Evolutionary conservation across 2,888 invertebrate species (phyloP).

Genomic region (Lasioglossum leucozonium): DNA sequence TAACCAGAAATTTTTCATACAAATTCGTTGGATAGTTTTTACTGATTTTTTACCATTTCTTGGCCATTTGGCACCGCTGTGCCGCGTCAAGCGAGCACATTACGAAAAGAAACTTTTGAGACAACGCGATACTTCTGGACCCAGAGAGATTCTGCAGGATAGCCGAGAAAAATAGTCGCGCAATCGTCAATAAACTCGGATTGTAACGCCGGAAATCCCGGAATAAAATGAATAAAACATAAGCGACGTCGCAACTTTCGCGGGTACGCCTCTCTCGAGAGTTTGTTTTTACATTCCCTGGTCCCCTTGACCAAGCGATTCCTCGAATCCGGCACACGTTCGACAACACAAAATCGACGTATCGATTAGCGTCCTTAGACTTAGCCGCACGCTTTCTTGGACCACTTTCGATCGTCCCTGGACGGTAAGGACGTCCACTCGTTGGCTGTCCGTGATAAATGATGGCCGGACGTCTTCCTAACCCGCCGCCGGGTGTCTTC

Average conservation of each 20-base stretch:
- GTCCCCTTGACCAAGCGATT: slow-evolving; percentile 9
- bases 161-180: not conserved
- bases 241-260: not conserved
- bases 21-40: too few relatives aligned
- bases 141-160: too few relatives aligned
- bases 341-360: not conserved
- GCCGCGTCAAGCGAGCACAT: too few relatives aligned
- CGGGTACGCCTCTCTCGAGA: not conserved
- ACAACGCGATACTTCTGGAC: too few relatives aligned
- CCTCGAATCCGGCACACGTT: slow-evolving; percentile 10
- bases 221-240: slow-evolving; percentile 44
- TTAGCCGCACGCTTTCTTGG: slow-evolving; percentile 13
- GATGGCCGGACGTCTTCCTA: slow-evolving; percentile 17
- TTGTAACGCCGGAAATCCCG: slow-evolving; percentile 17
- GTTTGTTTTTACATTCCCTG: not conserved
- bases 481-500: slow-evolving; percentile 19
- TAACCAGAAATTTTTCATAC: too few relatives aligned
- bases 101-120: too few relatives aligned
- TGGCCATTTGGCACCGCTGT: too few relatives aligned
- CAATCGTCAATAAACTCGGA: not conserved
- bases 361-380: slow-evolving; percentile 36
- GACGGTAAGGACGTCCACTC: slow-evolving; percentile 75
- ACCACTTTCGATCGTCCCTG: slow-evolving; percentile 76
- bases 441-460: slow-evolving; percentile 40
- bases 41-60: too few relatives aligned